Evolutionary conservation across 2,113 vertebrate species (phyloP).

Genomic region (Chelonoidis abingdonii): DNA sequence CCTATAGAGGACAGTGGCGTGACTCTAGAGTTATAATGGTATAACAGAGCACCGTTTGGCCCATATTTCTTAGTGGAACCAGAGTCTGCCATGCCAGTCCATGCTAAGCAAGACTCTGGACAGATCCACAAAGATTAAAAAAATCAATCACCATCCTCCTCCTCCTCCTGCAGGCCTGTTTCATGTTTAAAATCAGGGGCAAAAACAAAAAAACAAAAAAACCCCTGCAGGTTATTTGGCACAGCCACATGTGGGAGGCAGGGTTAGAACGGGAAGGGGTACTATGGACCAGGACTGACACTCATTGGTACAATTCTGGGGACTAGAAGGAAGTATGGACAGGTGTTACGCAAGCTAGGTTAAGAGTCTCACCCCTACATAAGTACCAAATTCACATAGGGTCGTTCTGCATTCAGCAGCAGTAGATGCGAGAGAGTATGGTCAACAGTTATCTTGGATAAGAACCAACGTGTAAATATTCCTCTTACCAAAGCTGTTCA

Average conservation of each 20-base stretch:
- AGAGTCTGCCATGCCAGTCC: not conserved
- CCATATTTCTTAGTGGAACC: not conserved
- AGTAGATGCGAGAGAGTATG: not conserved
- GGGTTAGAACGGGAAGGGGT: not conserved
- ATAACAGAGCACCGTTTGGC: not conserved
- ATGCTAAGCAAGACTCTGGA: not conserved
- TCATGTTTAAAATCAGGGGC: not conserved
- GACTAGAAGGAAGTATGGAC: not conserved
- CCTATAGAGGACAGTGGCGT: not conserved
- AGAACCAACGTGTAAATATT: not conserved
- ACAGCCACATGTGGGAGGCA: not conserved
- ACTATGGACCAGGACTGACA: not conserved
- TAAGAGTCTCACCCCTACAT: not conserved
- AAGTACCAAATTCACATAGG: not conserved
- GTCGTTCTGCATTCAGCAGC: conserved; percentile 7
- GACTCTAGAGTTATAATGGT: not conserved
- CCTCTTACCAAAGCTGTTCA: conserved; percentile 94
- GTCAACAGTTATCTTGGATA: not conserved
- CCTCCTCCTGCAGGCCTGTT: not conserved
- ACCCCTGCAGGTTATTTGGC: not conserved
- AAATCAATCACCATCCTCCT: not conserved
- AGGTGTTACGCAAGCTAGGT: no score
- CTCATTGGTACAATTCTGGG: not conserved
- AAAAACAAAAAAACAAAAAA: no score
- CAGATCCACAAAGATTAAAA: not conserved